Conservation (phyloP, 2,113 vertebrate species). For the Machaerirhynchus nigripectus region DNA sequence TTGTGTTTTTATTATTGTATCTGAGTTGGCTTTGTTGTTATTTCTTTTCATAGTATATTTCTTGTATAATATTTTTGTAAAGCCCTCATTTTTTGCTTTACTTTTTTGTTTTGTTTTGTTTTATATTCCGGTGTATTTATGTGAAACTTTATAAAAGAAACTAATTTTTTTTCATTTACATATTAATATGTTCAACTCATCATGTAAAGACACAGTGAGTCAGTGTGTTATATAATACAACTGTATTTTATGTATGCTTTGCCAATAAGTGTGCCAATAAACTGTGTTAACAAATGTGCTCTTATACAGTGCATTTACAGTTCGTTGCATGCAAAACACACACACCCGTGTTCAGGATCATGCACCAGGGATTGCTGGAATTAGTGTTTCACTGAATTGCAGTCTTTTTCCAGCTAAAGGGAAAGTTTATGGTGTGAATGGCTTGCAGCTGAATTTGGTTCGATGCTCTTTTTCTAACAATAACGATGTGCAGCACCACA, state of each 20-base stretch:
- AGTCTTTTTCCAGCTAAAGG: neutral
- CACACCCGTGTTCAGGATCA: neutral
- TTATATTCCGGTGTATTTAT: constrained; percentile 85
- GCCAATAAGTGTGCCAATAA: constrained; percentile 99
- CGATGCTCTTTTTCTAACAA: neutral
- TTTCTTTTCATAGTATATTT: constrained; percentile 79
- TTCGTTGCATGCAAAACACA: neutral
- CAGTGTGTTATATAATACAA: constrained; percentile 92
- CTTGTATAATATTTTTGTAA: constrained; percentile 91
- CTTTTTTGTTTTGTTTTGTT: constrained; percentile 54
- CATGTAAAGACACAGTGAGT: constrained; percentile 94
- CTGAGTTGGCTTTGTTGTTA: constrained; percentile 77
- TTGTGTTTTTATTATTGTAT: constrained; percentile 80
- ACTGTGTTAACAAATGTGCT: constrained; percentile 85
- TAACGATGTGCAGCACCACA: neutral
- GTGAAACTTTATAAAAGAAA: constrained; percentile 93
- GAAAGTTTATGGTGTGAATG: neutral
- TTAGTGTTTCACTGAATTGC: neutral
- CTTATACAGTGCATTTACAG: neutral
- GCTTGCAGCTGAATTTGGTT: neutral
- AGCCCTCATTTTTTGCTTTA: constrained; percentile 70
- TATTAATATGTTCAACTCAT: constrained; percentile 91
- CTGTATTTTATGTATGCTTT: constrained; percentile 99
- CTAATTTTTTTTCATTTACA: constrained; percentile 91
- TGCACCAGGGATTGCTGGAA: neutral